Percentiles rank a stretch among this genome's conserved stretches.
phyloP scores from a whole-genome alignment of 1,140 invertebrate species.

The Cydia splendana region DNA sequence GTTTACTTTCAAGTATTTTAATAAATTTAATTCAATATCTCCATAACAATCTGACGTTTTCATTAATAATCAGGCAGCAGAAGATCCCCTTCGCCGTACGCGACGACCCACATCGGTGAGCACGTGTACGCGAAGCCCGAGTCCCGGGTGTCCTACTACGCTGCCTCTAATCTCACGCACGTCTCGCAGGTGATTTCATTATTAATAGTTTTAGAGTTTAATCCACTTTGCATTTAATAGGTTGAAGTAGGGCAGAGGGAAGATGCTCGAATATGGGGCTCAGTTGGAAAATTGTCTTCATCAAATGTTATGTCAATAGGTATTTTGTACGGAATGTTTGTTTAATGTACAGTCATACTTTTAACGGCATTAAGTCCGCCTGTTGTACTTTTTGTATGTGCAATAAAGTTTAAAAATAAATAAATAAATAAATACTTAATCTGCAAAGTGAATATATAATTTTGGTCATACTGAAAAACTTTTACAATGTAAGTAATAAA shows the following conservation, averaged over 20 bases:
- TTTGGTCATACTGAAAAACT: no score
- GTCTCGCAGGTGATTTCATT: conserved; percentile 68
- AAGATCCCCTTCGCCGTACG: conserved; percentile 83
- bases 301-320: neutral
- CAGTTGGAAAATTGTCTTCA: neutral
- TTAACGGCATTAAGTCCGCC: no score
- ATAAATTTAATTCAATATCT: neutral
- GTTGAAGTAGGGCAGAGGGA: neutral
- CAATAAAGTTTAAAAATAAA: no score
- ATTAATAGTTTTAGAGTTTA: neutral
- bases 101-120: conserved; percentile 81
- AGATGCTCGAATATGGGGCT: neutral
- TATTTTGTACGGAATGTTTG: no score
- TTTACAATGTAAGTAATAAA: no score
- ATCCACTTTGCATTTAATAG: conserved; percentile 9
- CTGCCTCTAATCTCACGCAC: conserved; percentile 71
- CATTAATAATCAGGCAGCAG: conserved; percentile 65
- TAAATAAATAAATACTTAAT: no score
- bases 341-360: no score
- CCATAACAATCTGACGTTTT: neutral
- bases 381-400: no score
- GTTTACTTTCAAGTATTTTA: neutral
- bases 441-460: no score
- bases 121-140: conserved; percentile 74
- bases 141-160: conserved; percentile 72